Evolutionary conservation across 2,113 vertebrate genomes (phyloP).

Genomic region (Cyanoderma ruficeps): DNA sequence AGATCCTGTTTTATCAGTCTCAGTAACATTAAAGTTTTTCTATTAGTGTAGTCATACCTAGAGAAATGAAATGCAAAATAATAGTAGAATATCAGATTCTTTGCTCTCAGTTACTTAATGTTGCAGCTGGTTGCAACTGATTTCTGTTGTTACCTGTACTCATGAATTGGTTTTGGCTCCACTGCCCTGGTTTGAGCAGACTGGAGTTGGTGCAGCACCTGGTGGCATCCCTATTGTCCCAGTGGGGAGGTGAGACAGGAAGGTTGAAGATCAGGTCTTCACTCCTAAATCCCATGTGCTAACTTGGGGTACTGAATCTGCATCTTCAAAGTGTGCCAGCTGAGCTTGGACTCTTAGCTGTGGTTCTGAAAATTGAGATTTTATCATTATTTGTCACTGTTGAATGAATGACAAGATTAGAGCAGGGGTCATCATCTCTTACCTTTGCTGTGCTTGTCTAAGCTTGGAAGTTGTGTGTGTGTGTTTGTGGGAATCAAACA

Average conservation of each 20-base stretch:
- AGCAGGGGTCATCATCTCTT: not conserved
- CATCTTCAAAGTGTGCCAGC: fast-evolving
- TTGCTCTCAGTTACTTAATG: not conserved
- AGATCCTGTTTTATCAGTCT: not conserved
- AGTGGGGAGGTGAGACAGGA: not conserved
- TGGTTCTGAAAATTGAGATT: not conserved
- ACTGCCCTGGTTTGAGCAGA: not conserved
- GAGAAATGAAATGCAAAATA: not conserved
- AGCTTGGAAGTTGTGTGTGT: not conserved
- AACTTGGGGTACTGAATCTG: not conserved
- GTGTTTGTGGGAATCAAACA: not conserved
- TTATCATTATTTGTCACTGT: not conserved
- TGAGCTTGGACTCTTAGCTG: not conserved
- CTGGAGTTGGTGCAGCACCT: fast-evolving
- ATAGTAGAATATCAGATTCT: not conserved
- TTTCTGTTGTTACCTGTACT: not conserved
- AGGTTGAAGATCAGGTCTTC: not conserved
- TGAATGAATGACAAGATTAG: not conserved
- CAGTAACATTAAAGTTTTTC: not conserved
- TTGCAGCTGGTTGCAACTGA: not conserved
- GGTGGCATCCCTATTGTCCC: not conserved
- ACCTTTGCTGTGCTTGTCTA: not conserved
- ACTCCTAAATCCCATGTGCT: not conserved
- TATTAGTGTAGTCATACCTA: not conserved
- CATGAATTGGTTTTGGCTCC: not conserved